Conservation (phyloP, 2,113 vertebrate genomes). For the human (Homo sapiens) region GRCh38 chr17:51348501-51349000, state of each 20-base stretch:
- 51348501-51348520: background rate
- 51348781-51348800: fast-evolving
- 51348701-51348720: background rate
- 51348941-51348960: background rate
- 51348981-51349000: background rate
- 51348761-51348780: background rate
- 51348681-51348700: background rate
- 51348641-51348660: background rate
- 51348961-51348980: background rate
- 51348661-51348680: background rate
- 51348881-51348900: background rate
- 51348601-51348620: background rate
- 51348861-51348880: background rate
- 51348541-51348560: background rate
- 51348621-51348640: background rate
- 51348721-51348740: background rate
- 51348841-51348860: background rate
- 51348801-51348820: background rate
- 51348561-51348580: background rate
- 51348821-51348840: background rate
- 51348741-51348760: background rate
- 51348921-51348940: background rate
- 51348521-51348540: background rate
- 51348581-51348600: background rate
- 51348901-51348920: background rate